Conservation (phyloP, 1,140 invertebrate genomes). For the Zaprionus nigranus region DNA sequence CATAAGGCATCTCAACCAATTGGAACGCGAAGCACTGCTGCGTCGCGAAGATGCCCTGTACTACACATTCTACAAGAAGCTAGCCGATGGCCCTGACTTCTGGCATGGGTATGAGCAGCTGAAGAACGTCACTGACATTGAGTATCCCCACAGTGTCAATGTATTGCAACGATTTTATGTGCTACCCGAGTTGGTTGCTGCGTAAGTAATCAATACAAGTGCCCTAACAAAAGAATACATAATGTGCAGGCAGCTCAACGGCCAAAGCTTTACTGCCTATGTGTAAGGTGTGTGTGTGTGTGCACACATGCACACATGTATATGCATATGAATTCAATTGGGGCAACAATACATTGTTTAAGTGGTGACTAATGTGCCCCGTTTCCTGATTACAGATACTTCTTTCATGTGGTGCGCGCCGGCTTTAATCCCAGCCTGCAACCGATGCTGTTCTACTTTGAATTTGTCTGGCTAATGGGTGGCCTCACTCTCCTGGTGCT, state of each 20-base stretch:
- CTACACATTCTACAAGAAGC: slow-evolving; percentile 81
- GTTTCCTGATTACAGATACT: slow-evolving; percentile 56
- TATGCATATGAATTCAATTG: background rate
- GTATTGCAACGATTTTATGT: slow-evolving; percentile 78
- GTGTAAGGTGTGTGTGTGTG: background rate
- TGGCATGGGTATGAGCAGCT: slow-evolving; percentile 74
- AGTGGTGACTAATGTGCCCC: slow-evolving; percentile 2
- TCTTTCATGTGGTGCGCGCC: slow-evolving; percentile 69
- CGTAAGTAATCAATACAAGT: slow-evolving; percentile 53
- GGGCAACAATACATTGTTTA: background rate
- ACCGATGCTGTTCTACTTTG: slow-evolving; percentile 81
- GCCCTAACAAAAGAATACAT: background rate
- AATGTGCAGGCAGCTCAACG: too few relatives aligned
- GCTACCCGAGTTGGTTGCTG: slow-evolving; percentile 75
- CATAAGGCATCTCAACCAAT: slow-evolving; percentile 68
- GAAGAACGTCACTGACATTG: slow-evolving; percentile 76
- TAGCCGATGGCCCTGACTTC: slow-evolving; percentile 72
- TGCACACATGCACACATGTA: slow-evolving; percentile 10
- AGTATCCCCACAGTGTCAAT: slow-evolving; percentile 80
- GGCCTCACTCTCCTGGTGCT: slow-evolving; percentile 78
- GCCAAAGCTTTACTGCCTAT: background rate
- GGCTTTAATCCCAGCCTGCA: slow-evolving; percentile 71
- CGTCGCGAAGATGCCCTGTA: slow-evolving; percentile 78
- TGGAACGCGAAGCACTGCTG: slow-evolving; percentile 75
- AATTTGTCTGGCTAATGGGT: slow-evolving; percentile 81